Conservation (phyloP, 35 echinoderm and acorn worm genomes). For the Apostichopus japonicus region DNA sequence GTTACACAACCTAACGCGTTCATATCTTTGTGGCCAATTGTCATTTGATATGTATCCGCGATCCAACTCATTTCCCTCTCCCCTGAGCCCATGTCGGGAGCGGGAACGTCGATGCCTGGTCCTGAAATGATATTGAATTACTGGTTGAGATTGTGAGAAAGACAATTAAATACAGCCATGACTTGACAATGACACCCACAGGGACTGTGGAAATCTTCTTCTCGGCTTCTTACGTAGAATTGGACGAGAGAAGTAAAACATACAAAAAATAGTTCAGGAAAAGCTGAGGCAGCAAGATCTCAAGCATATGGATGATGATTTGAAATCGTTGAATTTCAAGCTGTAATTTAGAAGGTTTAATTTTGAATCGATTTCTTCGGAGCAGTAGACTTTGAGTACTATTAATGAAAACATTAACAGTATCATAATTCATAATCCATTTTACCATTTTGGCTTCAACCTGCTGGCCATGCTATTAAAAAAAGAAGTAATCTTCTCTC, state of each 20-base stretch:
- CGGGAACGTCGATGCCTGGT: conserved; percentile 91
- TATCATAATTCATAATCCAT: too few species aligned
- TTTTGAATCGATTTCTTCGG: too few species aligned
- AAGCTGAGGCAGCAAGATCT: neutral
- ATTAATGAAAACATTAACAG: too few species aligned
- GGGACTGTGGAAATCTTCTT: neutral
- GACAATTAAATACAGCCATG: neutral
- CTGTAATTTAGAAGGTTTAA: too few species aligned
- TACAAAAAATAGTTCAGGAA: too few species aligned
- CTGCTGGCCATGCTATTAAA: too few species aligned
- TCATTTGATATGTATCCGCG: conserved; percentile 96
- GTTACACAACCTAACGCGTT: conserved; percentile 95
- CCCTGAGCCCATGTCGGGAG: conserved; percentile 94
- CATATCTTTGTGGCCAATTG: conserved; percentile 89
- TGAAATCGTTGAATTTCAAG: too few species aligned
- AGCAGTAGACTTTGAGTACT: too few species aligned
- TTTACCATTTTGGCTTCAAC: too few species aligned
- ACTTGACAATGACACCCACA: neutral
- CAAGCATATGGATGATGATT: too few species aligned
- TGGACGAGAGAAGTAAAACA: too few species aligned
- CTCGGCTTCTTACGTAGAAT: neutral
- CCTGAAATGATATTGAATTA: conserved; percentile 48
- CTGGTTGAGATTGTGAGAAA: neutral
- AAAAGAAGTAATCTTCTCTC: too few species aligned
- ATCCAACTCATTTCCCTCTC: conserved; percentile 98